phyloP scores from a whole-genome alignment of 2,888 invertebrate species.

The Scaptomyza reducta region DNA sequence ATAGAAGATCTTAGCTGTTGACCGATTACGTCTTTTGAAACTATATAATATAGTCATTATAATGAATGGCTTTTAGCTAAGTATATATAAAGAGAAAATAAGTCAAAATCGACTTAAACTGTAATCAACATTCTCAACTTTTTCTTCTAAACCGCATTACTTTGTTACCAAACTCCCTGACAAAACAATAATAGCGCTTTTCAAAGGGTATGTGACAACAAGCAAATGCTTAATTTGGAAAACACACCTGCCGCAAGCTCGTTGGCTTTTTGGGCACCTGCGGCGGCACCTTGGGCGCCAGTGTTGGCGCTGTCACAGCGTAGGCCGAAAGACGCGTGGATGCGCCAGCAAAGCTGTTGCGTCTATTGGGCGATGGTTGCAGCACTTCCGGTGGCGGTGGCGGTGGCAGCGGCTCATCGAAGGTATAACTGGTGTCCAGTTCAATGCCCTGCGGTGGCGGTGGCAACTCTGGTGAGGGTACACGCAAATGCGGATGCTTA shows the following conservation, averaged over 20 bases:
- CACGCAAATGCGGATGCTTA: conserved; percentile 88
- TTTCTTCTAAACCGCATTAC: too few relatives aligned
- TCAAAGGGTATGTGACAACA: not conserved
- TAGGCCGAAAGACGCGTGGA: conserved; percentile 79
- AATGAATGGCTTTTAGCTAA: too few relatives aligned
- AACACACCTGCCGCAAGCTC: conserved; percentile 79
- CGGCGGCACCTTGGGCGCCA: conserved; percentile 82
- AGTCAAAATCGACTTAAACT: too few relatives aligned
- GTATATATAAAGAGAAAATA: too few relatives aligned
- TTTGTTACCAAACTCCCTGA: too few relatives aligned
- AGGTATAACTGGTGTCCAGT: conserved; percentile 75
- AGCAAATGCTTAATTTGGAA: not conserved
- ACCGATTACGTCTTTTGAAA: too few relatives aligned
- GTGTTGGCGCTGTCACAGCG: conserved; percentile 46
- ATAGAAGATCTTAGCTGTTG: too few relatives aligned
- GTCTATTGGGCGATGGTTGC: conserved; percentile 82
- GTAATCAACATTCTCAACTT: too few relatives aligned
- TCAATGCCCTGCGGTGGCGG: conserved; percentile 83
- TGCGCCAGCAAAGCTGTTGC: conserved; percentile 84
- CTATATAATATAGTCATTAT: too few relatives aligned
- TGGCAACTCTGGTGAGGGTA: conserved; percentile 84
- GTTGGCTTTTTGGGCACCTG: conserved; percentile 83
- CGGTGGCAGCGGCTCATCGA: conserved; percentile 84
- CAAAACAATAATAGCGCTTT: too few relatives aligned
- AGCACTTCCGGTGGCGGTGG: conserved; percentile 84